Evolutionary conservation across 2,888 invertebrate species (phyloP).

Genomic region (Oscheius sp.): DNA sequence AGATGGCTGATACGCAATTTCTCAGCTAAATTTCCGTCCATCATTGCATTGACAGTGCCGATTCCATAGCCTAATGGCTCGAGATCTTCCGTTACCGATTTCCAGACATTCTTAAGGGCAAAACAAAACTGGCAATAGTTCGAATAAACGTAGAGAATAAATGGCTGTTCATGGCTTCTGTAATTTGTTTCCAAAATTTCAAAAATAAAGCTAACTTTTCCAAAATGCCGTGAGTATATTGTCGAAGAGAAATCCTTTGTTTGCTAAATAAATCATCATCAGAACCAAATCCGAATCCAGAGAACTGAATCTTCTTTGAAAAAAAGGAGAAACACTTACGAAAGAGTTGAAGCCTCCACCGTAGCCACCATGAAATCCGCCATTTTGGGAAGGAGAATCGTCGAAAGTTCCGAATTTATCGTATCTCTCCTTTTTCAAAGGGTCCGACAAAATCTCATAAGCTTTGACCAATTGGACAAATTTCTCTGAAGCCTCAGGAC

Average conservation of each 20-base stretch:
- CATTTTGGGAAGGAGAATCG: constrained; percentile 47
- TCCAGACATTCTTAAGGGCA: constrained; percentile 71
- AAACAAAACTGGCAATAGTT: constrained; percentile 73
- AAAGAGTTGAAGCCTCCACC: constrained; percentile 50
- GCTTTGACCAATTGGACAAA: constrained; percentile 66
- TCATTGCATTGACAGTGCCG: constrained; percentile 72
- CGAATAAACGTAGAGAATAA: constrained; percentile 72
- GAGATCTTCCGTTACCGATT: constrained; percentile 71
- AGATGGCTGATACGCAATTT: constrained; percentile 70
- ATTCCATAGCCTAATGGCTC: constrained; percentile 72
- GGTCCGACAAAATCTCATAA: constrained; percentile 63
- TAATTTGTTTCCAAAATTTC: neutral
- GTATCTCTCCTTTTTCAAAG: constrained; percentile 56
- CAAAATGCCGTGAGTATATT: constrained; percentile 57
- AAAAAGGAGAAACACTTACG: constrained; percentile 41
- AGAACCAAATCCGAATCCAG: constrained; percentile 31
- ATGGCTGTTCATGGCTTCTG: constrained; percentile 72
- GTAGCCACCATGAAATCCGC: constrained; percentile 30
- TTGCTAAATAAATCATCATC: constrained; percentile 55
- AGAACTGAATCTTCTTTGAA: constrained; percentile 34
- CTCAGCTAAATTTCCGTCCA: constrained; percentile 70
- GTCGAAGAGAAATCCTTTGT: constrained; percentile 57
- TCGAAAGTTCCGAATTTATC: constrained; percentile 66
- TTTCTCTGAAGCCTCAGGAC: constrained; percentile 57
- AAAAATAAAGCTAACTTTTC: constrained; percentile 51